These are phyloP conservation scores for Drosophila chauvacae DNA, from an alignment of 1,140 invertebrate species.

Conservation along the genomic window DNA sequence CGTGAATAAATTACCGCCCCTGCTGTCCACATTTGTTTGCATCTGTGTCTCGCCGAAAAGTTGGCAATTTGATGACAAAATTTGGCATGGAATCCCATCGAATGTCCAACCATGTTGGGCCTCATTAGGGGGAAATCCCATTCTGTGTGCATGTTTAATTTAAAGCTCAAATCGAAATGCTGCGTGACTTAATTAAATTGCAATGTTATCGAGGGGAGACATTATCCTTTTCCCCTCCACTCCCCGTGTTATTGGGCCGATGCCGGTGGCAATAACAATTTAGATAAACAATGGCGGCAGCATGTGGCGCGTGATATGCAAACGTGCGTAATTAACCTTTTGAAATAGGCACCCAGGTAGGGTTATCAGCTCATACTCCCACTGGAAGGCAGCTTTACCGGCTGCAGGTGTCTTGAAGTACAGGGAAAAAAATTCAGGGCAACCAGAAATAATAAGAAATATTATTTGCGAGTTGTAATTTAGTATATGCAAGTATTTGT, in stretches of 20 bases:
- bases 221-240: not conserved
- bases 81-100: constrained; percentile 9
- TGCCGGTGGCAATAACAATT: constrained; percentile 62
- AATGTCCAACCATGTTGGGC: constrained; percentile 48
- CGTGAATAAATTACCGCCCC: constrained; percentile 27
- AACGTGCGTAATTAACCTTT: constrained; percentile 76
- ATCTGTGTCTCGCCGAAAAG: constrained; percentile 6
- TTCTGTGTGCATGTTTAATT: constrained; percentile 57
- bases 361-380: not conserved
- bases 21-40: constrained; percentile 25
- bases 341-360: constrained; percentile 53
- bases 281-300: constrained; percentile 65
- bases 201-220: constrained; percentile 50
- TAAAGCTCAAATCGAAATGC: constrained; percentile 71
- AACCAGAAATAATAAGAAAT: not conserved
- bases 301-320: constrained; percentile 69
- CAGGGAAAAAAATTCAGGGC: not conserved
- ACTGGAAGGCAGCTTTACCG: not conserved
- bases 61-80: constrained; percentile 14
- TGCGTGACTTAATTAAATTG: constrained; percentile 82
- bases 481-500: too few species aligned
- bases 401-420: not conserved
- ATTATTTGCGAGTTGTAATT: not conserved
- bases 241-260: not conserved
- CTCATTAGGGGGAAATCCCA: constrained; percentile 59